phyloP scores from a whole-genome alignment of 2,113 vertebrate genomes.

The Pangasianodon hypophthalmus region DNA sequence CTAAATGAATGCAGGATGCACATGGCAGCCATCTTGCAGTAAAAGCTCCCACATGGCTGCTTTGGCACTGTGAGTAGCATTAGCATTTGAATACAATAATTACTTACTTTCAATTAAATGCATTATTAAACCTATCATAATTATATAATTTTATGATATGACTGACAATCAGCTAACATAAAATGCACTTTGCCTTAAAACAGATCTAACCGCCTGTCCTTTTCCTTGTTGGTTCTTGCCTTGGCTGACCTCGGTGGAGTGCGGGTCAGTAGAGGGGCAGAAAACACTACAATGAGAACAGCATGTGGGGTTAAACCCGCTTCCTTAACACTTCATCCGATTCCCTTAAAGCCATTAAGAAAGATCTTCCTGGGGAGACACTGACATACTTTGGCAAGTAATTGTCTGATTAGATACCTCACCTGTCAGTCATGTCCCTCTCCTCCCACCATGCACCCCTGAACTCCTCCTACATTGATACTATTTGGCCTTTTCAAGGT shows the following conservation, averaged over 20 bases:
- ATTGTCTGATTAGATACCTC: constrained; percentile 41
- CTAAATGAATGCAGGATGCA: not conserved
- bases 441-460: not conserved
- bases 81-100: not conserved
- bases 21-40: not conserved
- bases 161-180: not conserved
- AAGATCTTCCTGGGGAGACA: constrained; percentile 15
- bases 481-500: not conserved
- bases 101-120: not conserved
- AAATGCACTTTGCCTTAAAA: not conserved
- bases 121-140: not conserved
- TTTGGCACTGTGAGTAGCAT: not conserved
- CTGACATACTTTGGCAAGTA: constrained; percentile 48
- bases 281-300: constrained; percentile 14
- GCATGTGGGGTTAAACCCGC: constrained; percentile 32
- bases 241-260: not conserved
- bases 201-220: not conserved
- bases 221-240: not conserved
- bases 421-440: constrained; percentile 24
- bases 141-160: not conserved
- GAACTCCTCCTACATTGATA: not conserved
- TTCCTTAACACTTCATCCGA: constrained; percentile 52
- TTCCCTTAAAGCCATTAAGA: constrained; percentile 51
- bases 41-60: not conserved
- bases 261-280: constrained; percentile 7